These are phyloP conservation scores for Origma solitaria DNA, from an alignment of 2,113 vertebrate genomes.

Conservation along the genomic window DNA sequence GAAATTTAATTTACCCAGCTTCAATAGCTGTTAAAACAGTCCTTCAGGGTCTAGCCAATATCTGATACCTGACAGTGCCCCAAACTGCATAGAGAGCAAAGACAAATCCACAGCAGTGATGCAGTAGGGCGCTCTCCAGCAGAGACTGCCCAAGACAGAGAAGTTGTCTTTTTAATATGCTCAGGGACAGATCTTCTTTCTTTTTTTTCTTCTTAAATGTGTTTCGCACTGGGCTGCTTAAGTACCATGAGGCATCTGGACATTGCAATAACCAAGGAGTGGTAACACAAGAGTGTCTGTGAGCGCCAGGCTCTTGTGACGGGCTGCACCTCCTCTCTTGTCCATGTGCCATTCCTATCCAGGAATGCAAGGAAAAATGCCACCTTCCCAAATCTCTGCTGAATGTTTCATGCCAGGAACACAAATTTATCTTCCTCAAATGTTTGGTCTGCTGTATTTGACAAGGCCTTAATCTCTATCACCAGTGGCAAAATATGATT, in stretches of 20 bases:
- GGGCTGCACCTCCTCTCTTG: neutral
- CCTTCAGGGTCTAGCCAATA: neutral
- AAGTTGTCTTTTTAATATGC: neutral
- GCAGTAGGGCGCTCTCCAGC: neutral
- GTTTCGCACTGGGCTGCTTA: neutral
- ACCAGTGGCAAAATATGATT: neutral
- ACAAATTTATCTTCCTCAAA: neutral
- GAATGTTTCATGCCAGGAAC: accelerated
- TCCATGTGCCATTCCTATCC: neutral
- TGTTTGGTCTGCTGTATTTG: neutral
- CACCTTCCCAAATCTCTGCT: neutral
- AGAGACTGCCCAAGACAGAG: neutral
- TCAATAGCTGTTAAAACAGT: neutral
- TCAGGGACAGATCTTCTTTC: neutral
- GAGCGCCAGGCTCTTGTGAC: neutral
- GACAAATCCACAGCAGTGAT: neutral
- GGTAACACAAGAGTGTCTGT: neutral
- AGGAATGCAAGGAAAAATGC: accelerated
- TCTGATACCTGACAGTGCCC: neutral
- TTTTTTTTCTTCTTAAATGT: neutral
- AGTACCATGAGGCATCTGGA: neutral
- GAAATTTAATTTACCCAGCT: neutral
- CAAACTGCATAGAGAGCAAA: neutral
- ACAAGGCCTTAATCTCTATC: neutral
- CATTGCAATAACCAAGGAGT: neutral